phyloP scores from a whole-genome alignment of 2,888 invertebrate species.

The Dolomedes plantarius region DNA sequence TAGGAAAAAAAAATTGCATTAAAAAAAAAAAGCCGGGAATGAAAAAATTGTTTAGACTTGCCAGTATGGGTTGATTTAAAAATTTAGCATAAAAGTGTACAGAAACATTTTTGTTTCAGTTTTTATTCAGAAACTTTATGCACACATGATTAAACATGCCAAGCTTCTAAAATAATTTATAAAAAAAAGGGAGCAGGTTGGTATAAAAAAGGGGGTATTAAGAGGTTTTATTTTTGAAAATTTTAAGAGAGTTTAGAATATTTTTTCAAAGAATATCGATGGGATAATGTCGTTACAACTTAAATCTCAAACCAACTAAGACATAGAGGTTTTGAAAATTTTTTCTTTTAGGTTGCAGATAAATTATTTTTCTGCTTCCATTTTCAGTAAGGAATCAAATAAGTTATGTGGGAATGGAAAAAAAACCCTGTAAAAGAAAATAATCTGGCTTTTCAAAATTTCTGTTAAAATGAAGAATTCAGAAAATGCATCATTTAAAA shows the following conservation, averaged over 20 bases:
- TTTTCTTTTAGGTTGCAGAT: too few relatives aligned
- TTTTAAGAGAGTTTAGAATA: background rate
- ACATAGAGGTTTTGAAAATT: too few relatives aligned
- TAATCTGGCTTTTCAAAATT: too few relatives aligned
- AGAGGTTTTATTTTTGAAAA: background rate
- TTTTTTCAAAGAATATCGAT: background rate
- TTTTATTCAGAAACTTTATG: background rate
- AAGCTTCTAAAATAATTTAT: background rate
- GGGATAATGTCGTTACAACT: background rate
- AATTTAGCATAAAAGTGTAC: conserved; percentile 9
- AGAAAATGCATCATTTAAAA: too few relatives aligned
- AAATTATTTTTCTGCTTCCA: too few relatives aligned
- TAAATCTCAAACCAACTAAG: too few relatives aligned
- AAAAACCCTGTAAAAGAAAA: too few relatives aligned
- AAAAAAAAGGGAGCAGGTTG: background rate
- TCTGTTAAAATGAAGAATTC: too few relatives aligned
- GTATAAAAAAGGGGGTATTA: background rate
- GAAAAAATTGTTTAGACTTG: background rate
- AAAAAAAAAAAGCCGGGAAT: background rate
- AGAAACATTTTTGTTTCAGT: background rate
- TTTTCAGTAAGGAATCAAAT: too few relatives aligned
- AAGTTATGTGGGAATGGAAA: too few relatives aligned
- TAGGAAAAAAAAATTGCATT: background rate
- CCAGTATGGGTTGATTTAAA: background rate
- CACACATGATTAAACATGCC: conserved; percentile 14